Evolutionary conservation across 2,113 vertebrate species (phyloP).

Genomic region (Dunckerocampus dactyliophorus): DNA sequence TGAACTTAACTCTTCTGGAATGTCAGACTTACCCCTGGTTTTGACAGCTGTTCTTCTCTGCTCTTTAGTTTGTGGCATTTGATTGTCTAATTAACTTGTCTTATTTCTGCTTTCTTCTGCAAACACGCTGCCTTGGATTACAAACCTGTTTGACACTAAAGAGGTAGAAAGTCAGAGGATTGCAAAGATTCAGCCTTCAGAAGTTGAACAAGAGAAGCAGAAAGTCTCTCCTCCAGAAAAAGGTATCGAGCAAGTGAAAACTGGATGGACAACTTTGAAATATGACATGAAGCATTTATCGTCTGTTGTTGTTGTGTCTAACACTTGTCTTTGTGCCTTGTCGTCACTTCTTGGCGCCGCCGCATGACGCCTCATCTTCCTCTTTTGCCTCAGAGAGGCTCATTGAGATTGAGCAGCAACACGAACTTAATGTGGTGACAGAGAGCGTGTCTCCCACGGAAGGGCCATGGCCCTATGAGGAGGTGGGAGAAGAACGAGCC

Average conservation of each 20-base stretch:
- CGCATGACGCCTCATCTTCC: slow-evolving; percentile 58
- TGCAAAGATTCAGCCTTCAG: slow-evolving; percentile 25
- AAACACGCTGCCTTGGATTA: not conserved
- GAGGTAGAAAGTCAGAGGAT: not conserved
- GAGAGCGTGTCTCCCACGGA: slow-evolving; percentile 27
- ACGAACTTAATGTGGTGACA: slow-evolving; percentile 18
- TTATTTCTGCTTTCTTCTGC: slow-evolving; percentile 17
- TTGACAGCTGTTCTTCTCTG: not conserved
- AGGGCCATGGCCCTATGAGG: slow-evolving; percentile 24
- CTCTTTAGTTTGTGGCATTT: not conserved
- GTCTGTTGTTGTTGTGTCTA: slow-evolving; percentile 30
- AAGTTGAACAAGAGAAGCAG: slow-evolving; percentile 28
- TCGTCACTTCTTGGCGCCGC: slow-evolving; percentile 60
- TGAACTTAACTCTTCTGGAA: not conserved
- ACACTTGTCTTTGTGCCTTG: slow-evolving; percentile 58
- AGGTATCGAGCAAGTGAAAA: slow-evolving; percentile 48
- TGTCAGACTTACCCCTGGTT: not conserved
- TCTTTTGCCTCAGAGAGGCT: slow-evolving; percentile 33
- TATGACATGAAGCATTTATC: slow-evolving; percentile 9
- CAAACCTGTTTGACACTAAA: not conserved
- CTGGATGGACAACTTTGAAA: slow-evolving; percentile 12
- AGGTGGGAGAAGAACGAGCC: slow-evolving; percentile 10
- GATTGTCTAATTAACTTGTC: slow-evolving; percentile 22
- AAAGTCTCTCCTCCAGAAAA: slow-evolving; percentile 35
- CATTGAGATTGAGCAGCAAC: slow-evolving; percentile 21